Evolutionary conservation across 2,888 invertebrate genomes (phyloP), one percentile per base, ranked within the genome.

Genomic region (Andrena dorsata): DNA sequence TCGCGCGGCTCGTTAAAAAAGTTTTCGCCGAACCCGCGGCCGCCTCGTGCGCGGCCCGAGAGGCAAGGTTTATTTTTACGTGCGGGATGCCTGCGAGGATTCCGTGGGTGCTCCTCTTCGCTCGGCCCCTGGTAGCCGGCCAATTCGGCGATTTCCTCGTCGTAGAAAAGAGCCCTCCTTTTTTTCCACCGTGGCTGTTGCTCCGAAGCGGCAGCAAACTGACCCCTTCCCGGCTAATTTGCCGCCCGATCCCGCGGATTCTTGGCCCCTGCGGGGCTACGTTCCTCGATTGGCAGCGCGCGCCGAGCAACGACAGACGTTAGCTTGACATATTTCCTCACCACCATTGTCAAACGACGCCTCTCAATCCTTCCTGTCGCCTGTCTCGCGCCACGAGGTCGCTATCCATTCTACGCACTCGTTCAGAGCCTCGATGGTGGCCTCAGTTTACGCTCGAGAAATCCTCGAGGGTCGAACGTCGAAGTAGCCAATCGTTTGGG

Each of bases 31-130:
- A 80, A 77, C 73, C 71, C 49, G 74, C 75, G 61, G 49, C 61
- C 70, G 61, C 30, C 53, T 47, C 71, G 64, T 51, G 79, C 47
- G n/a, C 78, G 64, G 10, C 58, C 5, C 75, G 26, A 16, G 47
- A 75, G 56, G 26, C 56, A 76, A 51, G 66, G 82, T 84, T 86
- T 86, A 86, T 86, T 86, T 86, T 86, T 86, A 84, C 84, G 77
- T 75, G 32, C 80, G 84, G 80, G 75, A 85, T 84, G 84, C 85
- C 85, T 75, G 58, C 75, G 79, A 85, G 82, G 85, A 85, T 85
- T 84, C 85, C 82, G 82, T 76, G 65, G 61, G 65, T 68, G 77
- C 60, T 75, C 75, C 76, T 70, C 74, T 73, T 70, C 76, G 69
- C 72, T 70, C 70, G 70, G 84, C 68, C 32, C 61, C 80, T 84